These are phyloP conservation scores for Siderastrea siderea DNA, from an alignment of 92 coral and sea anemone species.

Conservation along the genomic window DNA sequence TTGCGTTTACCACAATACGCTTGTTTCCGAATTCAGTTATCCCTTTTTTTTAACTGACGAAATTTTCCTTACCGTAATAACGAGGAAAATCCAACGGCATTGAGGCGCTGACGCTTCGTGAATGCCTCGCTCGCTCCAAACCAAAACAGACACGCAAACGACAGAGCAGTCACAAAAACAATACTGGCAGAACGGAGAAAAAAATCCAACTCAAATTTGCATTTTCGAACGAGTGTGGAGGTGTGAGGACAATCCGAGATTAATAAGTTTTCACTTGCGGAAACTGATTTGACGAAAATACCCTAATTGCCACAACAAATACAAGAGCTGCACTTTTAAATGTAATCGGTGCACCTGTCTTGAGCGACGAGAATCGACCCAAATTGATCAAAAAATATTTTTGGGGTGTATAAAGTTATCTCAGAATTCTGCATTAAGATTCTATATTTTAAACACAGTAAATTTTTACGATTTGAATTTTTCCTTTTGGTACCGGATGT, in stretches of 20 bases:
- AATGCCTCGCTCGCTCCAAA: background rate
- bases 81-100: conserved; percentile 78
- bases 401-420: conserved; percentile 3
- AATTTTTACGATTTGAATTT: background rate
- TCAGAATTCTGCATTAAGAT: conserved; percentile 3
- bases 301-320: conserved; percentile 52
- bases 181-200: background rate
- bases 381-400: conserved; percentile 9
- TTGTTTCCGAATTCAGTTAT: background rate
- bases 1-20: background rate
- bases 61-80: conserved; percentile 76
- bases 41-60: background rate
- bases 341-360: conserved; percentile 24
- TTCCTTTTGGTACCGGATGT: background rate
- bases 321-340: conserved; percentile 57
- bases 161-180: conserved; percentile 1
- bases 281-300: conserved; percentile 59
- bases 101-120: conserved; percentile 23
- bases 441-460: background rate
- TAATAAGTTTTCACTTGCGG: conserved; percentile 44
- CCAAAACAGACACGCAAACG: background rate
- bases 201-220: conserved; percentile 36
- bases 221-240: conserved; percentile 43
- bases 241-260: conserved; percentile 49
- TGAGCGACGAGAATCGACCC: conserved; percentile 28